A percentile compares a stretch with the other conserved stretches of the same genome.
These are phyloP conservation scores for Alosa sapidissima DNA, from an alignment of 2,797 vertebrate genomes.

Conservation along the genomic window DNA sequence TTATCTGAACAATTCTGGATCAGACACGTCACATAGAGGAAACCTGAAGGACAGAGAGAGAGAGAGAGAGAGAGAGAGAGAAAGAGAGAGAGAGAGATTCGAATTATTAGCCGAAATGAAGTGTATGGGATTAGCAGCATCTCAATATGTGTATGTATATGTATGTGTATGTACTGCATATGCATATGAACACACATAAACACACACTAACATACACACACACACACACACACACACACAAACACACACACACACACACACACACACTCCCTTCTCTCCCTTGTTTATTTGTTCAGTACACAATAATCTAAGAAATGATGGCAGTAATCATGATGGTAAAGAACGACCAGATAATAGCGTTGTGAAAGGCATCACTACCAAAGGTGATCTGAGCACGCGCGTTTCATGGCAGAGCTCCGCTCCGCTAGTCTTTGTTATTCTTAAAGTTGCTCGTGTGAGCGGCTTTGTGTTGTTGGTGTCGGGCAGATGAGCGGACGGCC, in stretches of 20 bases:
- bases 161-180: background rate
- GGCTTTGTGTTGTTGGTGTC: background rate
- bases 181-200: background rate
- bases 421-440: slow-evolving; percentile 23
- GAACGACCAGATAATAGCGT: background rate
- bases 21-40: slow-evolving; percentile 86
- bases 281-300: too few relatives aligned
- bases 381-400: background rate
- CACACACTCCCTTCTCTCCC: background rate
- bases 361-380: background rate
- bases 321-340: too few relatives aligned
- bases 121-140: background rate
- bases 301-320: too few relatives aligned
- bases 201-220: background rate
- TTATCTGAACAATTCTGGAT: slow-evolving; percentile 90
- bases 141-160: background rate
- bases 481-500: slow-evolving; percentile 51
- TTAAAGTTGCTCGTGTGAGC: slow-evolving; percentile 29
- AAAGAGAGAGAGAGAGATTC: background rate
- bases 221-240: slow-evolving; percentile 33
- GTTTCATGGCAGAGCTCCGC: slow-evolving; percentile 16
- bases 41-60: slow-evolving; percentile 67
- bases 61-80: background rate
- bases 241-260: slow-evolving; percentile 9
- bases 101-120: background rate